Evolutionary conservation across 2,113 vertebrate genomes (phyloP), one percentile per base, ranked within the genome.

Genomic region (Rhinolophus sinicus): DNA sequence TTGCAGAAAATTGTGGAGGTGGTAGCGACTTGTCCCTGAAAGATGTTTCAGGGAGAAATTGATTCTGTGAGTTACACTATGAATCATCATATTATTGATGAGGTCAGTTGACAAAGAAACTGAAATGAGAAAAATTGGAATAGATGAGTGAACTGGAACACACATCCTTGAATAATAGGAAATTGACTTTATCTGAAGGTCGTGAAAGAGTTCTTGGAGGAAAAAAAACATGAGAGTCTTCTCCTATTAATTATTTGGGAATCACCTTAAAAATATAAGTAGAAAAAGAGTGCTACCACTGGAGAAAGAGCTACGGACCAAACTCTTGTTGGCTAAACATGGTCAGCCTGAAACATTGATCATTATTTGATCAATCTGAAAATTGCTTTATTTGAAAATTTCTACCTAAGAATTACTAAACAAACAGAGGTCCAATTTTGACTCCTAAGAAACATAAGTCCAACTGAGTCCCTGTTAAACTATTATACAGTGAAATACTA

Each of bases 401-500:
- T 95, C 83, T 72, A 72, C 77, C 52, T 40, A 62, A 72, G 78
- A 94, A 86, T 97, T 91, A 87, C 85, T 64, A 91, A 96, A 88
- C 78, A 75, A 77, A 96, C 47, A 92, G 58, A 92, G n/a, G 54
- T 86, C 65, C 60, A 76, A 87, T 56, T 93, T n/a, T 95, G 84
- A 93, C 54, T 96, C 94, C 88, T 93, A 94, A 93, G 93, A 96
- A 87, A 70, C 24, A 81, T 91, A 92, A 96, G 92, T 96, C 95
- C 95, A 35, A 52, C 60, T 9, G 28, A 96, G 64, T 84, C 56
- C 38, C 70, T 0, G 8, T 77, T 95, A 69, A 86, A 95, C 94
- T 90, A 47, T 67, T 67, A 65, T 0, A 70, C 0, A 56, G 91
- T 96, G 93, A 97, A 92, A 65, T 91, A 94, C 78, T 88, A 64